These are phyloP conservation scores for Diploscapter pachys DNA, from an alignment of 1,140 invertebrate species.

Conservation along the genomic window DNA sequence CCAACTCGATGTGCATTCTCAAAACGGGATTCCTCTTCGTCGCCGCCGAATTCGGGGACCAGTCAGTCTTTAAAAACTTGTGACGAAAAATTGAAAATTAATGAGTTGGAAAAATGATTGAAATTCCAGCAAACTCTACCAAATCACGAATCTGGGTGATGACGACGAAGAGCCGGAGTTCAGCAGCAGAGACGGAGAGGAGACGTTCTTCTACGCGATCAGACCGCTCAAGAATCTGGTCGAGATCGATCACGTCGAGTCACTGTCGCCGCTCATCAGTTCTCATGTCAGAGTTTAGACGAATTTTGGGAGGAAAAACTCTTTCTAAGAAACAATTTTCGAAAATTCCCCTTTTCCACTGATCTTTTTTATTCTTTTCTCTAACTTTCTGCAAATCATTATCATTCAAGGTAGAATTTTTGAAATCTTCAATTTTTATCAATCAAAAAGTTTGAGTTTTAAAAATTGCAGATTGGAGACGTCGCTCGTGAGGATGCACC, in stretches of 20 bases:
- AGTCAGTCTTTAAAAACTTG: slow-evolving; percentile 68
- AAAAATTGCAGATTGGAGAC: slow-evolving; percentile 61
- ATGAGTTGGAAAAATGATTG: background rate
- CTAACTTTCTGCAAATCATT: too few species aligned
- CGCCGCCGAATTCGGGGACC: slow-evolving; percentile 98
- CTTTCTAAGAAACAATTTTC: too few species aligned
- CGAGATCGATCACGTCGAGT: slow-evolving; percentile 95
- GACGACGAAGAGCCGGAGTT: slow-evolving; percentile 95
- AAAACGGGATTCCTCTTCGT: slow-evolving; percentile 99
- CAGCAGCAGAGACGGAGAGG: slow-evolving; percentile 88
- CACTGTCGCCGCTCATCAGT: slow-evolving; percentile 85
- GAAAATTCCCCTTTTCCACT: too few species aligned
- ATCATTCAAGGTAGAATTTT: too few species aligned
- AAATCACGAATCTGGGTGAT: slow-evolving; percentile 97
- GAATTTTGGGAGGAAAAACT: background rate
- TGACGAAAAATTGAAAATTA: too few species aligned
- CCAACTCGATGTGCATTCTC: slow-evolving; percentile 90
- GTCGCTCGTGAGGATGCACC: slow-evolving; percentile 95
- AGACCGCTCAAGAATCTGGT: slow-evolving; percentile 89
- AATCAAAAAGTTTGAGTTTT: background rate
- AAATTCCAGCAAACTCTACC: slow-evolving; percentile 80
- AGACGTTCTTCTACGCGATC: slow-evolving; percentile 98
- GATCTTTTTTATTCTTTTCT: too few species aligned
- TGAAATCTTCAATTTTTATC: too few species aligned
- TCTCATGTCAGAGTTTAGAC: slow-evolving; percentile 69